A percentile compares a stretch with the other conserved stretches of the same genome.
Evolutionary conservation across 2,888 invertebrate genomes (phyloP).

Genomic region (Spialia ferax): DNA sequence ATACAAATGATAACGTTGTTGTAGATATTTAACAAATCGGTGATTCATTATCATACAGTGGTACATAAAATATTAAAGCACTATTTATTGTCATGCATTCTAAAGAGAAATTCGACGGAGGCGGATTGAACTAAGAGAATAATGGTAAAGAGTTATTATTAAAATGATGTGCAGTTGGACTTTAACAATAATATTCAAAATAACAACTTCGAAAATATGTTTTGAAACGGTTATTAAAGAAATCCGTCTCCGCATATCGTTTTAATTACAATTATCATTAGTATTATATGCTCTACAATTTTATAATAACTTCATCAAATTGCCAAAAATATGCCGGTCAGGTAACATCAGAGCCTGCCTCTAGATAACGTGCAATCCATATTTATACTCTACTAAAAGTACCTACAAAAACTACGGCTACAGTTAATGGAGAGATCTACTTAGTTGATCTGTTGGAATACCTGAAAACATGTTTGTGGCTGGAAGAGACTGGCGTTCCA

Average conservation of each 20-base stretch:
- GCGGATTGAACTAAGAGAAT: neutral
- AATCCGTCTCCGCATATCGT: conserved; percentile 28
- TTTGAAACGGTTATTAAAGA: neutral
- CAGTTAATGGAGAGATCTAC: conserved; percentile 63
- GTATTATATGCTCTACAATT: conserved; percentile 19
- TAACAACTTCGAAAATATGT: neutral
- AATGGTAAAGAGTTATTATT: neutral
- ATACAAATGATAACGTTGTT: conserved; percentile 24
- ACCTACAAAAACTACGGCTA: conserved; percentile 58
- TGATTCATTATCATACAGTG: conserved; percentile 43
- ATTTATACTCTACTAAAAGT: too few species aligned
- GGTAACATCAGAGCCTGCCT: conserved; percentile 2
- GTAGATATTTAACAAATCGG: conserved; percentile 10
- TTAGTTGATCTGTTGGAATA: conserved; percentile 87
- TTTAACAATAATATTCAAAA: neutral
- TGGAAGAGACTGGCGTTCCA: conserved; percentile 77
- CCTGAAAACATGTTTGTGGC: conserved; percentile 85
- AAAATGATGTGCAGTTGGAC: conserved; percentile 27
- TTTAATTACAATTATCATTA: conserved; percentile 22
- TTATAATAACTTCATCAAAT: neutral
- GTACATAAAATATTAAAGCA: conserved; percentile 66
- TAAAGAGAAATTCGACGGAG: conserved; percentile 53
- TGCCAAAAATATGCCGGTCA: neutral
- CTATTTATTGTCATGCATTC: conserved; percentile 84
- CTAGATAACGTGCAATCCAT: conserved; percentile 44